Evolutionary conservation across 2,797 vertebrate genomes (phyloP), one percentile per base, ranked within the genome.

Genomic region (Sebastes variabilis): DNA sequence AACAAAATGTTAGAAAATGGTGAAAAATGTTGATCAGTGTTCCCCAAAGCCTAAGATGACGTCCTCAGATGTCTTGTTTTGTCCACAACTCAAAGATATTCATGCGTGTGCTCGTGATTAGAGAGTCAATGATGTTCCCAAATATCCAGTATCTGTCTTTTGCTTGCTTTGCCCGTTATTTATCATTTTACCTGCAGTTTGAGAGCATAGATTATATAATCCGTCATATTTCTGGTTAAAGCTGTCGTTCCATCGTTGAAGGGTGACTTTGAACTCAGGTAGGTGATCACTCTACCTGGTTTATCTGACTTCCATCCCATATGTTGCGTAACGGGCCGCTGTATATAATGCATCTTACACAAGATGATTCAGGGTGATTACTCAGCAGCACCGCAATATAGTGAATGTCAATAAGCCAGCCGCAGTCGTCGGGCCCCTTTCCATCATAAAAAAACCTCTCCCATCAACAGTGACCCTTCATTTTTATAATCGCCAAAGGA

Each of bases 311-410:
- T 77, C 88, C 49, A 71, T 82, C 80, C 81, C 65, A 64, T 82
- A 78, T 79, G 83, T 95, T 94, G 89, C 71, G 42, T 94, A 94
- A 95, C 82, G 2, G 67, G 62, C 77, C 2, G 61, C 77, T 38
- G 79, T 92, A 88, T 38, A 77, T 92, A 88, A 89, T 91, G 82
- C 84, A 72, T 89, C 86, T 94, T 91, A 88, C 84, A 91, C 86
- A 84, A 90, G 88, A 88, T 87, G 83, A 92, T 84, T 90, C 88
- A 77, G 72, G 59, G 87, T 85, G 90, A 93, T 92, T 91, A 90
- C 84, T 91, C 85, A 77, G 82, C 82, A 77, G 79, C 79, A 76
- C 20, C 36, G 65, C 81, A 75, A 75, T 59, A 79, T 75, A 77
- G 36, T 54, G 64, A 88, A 75, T 81, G 77, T 82, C 64, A 77